These are phyloP conservation scores for Allolobophora icterica DNA, from an alignment of 2,888 invertebrate genomes.

Conservation along the genomic window DNA sequence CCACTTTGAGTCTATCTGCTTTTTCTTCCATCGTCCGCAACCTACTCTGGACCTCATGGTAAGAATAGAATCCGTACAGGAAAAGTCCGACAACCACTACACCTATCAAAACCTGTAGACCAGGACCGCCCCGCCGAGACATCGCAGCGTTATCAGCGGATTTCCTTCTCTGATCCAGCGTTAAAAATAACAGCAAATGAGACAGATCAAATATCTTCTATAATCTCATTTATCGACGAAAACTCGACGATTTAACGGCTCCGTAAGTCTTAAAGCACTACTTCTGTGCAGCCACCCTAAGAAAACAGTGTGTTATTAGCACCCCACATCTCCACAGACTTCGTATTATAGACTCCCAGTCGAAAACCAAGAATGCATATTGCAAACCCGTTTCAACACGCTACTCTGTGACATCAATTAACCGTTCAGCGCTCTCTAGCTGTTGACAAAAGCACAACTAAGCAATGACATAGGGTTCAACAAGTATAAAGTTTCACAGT, in stretches of 20 bases:
- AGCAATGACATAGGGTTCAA: no score
- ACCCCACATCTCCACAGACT: constrained; percentile 17
- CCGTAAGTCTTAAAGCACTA: not conserved
- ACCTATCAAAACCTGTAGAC: not conserved
- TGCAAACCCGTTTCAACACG: not conserved
- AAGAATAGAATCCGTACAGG: constrained; percentile 26
- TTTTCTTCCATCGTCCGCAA: constrained; percentile 22
- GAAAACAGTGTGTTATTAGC: not conserved
- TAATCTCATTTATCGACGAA: not conserved
- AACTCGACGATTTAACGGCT: not conserved
- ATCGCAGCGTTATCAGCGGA: not conserved
- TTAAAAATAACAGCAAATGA: not conserved
- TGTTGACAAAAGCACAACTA: not conserved
- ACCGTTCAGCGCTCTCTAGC: not conserved
- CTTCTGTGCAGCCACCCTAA: not conserved
- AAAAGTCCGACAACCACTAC: not conserved
- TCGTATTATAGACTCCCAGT: not conserved
- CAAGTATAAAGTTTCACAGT: not conserved
- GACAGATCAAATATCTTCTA: not conserved
- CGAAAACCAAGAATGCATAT: not conserved
- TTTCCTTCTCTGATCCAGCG: constrained; percentile 24
- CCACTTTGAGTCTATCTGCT: not conserved
- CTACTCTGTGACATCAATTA: not conserved
- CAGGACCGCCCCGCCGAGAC: constrained; percentile 25
- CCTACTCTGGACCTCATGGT: not conserved